phyloP scores from a whole-genome alignment of 2,797 vertebrate genomes.

The Sternarchorhynchus goeldii region DNA sequence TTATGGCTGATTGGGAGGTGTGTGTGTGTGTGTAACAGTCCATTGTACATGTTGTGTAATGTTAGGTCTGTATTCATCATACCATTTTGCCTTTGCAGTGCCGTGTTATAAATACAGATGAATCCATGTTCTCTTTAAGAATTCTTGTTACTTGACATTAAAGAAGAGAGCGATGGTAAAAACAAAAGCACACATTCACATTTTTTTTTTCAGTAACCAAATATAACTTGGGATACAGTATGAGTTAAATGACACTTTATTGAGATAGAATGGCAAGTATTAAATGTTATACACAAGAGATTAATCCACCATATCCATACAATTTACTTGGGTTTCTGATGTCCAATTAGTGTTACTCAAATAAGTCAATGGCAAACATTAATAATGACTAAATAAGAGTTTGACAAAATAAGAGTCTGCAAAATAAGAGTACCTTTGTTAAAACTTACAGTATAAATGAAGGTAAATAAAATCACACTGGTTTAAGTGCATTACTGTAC shows the following conservation, averaged over 20 bases:
- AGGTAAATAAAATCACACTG: background rate
- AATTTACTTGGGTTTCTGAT: conserved; percentile 1
- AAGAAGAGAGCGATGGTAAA: too few species aligned
- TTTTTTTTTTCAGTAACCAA: background rate
- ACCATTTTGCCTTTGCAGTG: too few species aligned
- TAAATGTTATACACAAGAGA: conserved; percentile 29
- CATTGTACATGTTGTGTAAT: too few species aligned
- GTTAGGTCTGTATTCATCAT: too few species aligned
- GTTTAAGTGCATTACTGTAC: background rate
- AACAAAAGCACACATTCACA: too few species aligned
- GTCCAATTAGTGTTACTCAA: conserved; percentile 45
- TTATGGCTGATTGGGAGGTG: too few species aligned
- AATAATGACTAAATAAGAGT: conserved; percentile 13
- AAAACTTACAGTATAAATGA: background rate
- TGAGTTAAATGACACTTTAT: conserved; percentile 43
- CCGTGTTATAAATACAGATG: too few species aligned
- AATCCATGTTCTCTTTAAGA: too few species aligned
- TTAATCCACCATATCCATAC: background rate
- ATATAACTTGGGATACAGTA: background rate
- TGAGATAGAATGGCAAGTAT: conserved; percentile 40
- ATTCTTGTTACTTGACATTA: too few species aligned
- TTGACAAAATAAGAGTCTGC: conserved; percentile 15
- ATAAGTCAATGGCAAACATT: conserved; percentile 43
- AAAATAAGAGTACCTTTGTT: background rate
- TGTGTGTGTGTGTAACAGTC: too few species aligned